Base-by-base conservation (phyloP, 2,888 invertebrate species). In the Drosophila kuntzei region DNA sequence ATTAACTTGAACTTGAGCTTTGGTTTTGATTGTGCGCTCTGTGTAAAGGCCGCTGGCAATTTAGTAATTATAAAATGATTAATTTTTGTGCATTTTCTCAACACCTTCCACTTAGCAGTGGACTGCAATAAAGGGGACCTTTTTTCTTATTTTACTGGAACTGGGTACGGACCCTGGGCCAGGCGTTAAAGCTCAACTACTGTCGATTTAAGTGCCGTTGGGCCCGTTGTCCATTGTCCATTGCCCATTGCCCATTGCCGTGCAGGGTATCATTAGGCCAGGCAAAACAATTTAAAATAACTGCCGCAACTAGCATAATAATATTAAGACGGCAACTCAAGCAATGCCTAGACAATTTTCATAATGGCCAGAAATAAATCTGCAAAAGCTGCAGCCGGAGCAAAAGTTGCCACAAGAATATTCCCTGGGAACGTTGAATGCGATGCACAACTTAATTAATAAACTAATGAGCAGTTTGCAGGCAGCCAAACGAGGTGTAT, bases 21-120 rank as follows among this genome's bases (percentile, higher is more conserved):
- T 18, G 37, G 2, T n/a, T 34, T 34, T 22, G 29, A 12, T 7
- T 50, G 34, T 25, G 32, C 7, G n/a, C 12, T n/a, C 9, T 18
- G 20, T 37, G 27, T 25, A 67, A 68, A 63, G 29, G 58, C 47
- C 64, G 68, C 47, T 62, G 71, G 74, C 89, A 90, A 88, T 90
- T 89, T 90, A 80, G 88, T 88, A 90, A 90, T 90, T 90, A 90
- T 87, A 83, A 80, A 84, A 86, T 86, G 90, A 90, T 89, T 89
- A 87, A 90, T 90, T 76, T 78, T 81, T 74, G 87, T 76, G 59
- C 87, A 88, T 83, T 85, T 88, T 86, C 79, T 87, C 83, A 87
- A 83, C 88, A 83, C 88, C 86, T 82, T 83, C 86, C 88, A 85
- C 75, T 87, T 84, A 82, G 67, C 80, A 64, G 63, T 16, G n/a